phyloP scores from a whole-genome alignment of 2,113 vertebrate genomes.

The Plecotus auritus region DNA sequence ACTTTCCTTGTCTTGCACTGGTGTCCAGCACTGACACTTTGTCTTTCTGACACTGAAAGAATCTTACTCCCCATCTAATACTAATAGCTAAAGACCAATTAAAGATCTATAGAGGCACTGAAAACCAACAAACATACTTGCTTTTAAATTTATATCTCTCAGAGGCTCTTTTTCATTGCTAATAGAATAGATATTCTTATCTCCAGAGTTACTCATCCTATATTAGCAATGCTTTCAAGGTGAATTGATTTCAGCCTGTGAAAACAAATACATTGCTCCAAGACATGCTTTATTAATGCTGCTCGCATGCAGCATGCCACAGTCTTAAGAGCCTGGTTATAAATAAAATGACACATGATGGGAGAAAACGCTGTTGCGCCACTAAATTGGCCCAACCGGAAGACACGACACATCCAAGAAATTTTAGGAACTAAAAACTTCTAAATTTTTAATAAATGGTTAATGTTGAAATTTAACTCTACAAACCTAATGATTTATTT shows the following conservation, averaged over 20 bases:
- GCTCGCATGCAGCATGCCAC: constrained; percentile 41
- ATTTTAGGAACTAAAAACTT: not conserved
- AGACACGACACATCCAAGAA: not conserved
- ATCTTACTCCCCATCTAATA: not conserved
- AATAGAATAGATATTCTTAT: constrained; percentile 65
- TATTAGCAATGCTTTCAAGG: constrained; percentile 77
- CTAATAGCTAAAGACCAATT: not conserved
- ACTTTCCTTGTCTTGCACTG: not conserved
- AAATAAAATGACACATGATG: constrained; percentile 74
- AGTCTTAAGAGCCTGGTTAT: constrained; percentile 68
- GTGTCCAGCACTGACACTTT: not conserved
- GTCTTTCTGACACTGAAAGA: not conserved
- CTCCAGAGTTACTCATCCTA: constrained; percentile 65
- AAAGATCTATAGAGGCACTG: not conserved
- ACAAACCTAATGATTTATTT: constrained; percentile 34
- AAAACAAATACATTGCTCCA: constrained; percentile 76
- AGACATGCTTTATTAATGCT: constrained; percentile 75
- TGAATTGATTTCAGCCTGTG: constrained; percentile 76
- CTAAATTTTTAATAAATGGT: not conserved
- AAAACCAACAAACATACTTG: constrained; percentile 35
- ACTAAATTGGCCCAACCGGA: constrained; percentile 41
- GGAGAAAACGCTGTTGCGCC: constrained; percentile 64
- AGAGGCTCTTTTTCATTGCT: constrained; percentile 53
- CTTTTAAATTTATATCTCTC: constrained; percentile 57
- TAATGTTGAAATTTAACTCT: not conserved